Base-by-base conservation (phyloP, 2,888 invertebrate genomes). In the Acrobasis consociella region DNA sequence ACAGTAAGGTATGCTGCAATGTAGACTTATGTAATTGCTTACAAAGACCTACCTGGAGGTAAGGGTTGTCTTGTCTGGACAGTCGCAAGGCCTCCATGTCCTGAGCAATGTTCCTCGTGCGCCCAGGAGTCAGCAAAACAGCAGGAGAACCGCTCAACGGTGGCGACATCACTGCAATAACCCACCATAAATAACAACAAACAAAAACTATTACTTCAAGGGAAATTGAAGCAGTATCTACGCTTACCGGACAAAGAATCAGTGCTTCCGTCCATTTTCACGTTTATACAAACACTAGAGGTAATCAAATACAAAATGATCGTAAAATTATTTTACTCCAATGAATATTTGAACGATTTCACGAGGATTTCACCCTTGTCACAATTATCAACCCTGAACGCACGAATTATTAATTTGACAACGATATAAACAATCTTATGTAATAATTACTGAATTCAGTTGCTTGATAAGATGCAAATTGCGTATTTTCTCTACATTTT, bases 21-120 rank as follows among this genome's bases (percentile, higher is more conserved):
- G 38, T 10, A 42, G 22, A 10, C 51, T 62, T 64, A 62, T 55
- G 66, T 62, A 51, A 60, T 64, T 42, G 3, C 11, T 7, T 1
- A 15, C n/a, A 13, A 58, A 49, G 16, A 59, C 50, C 65, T 64
- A 96, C 96, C 94, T 96, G 96, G 66, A 97, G 89, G 81, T 96
- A 97, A 1, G 97, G 97, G 88, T 97, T 97, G 85, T 97, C 97
- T 85, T 97, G 96, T 66, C 97, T 93, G 9, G 97, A 97, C 55
- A 96, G 93, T 75, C 96, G 93, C 52, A 97, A 89, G 31, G 96
- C 96, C 82, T 97, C 96, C 96, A 97, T 97, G 79, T 97, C 97
- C 86, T 96, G 96, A 76, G 96, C 96, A 76, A 96, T 96, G 85
- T 96, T 96, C 71, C 96, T 93, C 67, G 95, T 95, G 69, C 96